Percentiles rank a stretch among this genome's conserved stretches.
These are phyloP conservation scores for Gambusia yucatana DNA, from an alignment of 2,797 vertebrate genomes.

Conservation along the genomic window DNA sequence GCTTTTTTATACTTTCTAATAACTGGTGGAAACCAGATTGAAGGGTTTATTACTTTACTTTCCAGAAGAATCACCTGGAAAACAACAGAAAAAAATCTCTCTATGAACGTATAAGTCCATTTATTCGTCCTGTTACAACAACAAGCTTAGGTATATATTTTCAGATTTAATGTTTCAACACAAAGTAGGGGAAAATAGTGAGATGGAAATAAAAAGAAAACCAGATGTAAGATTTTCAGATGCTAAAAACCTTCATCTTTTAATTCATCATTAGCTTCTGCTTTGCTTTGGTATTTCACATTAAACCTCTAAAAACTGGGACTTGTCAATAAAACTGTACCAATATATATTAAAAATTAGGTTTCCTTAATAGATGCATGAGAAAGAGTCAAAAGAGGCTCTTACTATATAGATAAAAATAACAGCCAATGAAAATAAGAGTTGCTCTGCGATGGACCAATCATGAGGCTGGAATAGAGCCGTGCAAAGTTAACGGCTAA, in stretches of 20 bases:
- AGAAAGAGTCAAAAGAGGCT: too few relatives aligned
- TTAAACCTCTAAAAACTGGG: not conserved
- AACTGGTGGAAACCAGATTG: not conserved
- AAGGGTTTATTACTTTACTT: not conserved
- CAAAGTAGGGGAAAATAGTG: not conserved
- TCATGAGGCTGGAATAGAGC: too few relatives aligned
- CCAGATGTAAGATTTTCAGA: not conserved
- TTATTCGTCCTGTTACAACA: not conserved
- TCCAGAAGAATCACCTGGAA: not conserved
- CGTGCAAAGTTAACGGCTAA: too few relatives aligned
- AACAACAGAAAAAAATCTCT: not conserved
- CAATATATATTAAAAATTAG: too few relatives aligned
- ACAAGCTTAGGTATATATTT: not conserved
- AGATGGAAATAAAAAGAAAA: not conserved
- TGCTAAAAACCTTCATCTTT: too few relatives aligned
- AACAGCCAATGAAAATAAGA: too few relatives aligned
- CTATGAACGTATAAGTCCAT: not conserved
- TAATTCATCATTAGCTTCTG: not conserved
- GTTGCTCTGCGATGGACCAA: too few relatives aligned
- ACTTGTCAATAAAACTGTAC: too few relatives aligned
- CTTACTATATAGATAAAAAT: too few relatives aligned
- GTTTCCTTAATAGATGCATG: too few relatives aligned
- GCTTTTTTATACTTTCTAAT: not conserved
- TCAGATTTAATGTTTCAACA: not conserved
- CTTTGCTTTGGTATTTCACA: not conserved